Percentiles rank a stretch among this genome's conserved stretches.
Conservation (phyloP, 2,797 vertebrate genomes). For the Halcyon chelicuti region DNA sequence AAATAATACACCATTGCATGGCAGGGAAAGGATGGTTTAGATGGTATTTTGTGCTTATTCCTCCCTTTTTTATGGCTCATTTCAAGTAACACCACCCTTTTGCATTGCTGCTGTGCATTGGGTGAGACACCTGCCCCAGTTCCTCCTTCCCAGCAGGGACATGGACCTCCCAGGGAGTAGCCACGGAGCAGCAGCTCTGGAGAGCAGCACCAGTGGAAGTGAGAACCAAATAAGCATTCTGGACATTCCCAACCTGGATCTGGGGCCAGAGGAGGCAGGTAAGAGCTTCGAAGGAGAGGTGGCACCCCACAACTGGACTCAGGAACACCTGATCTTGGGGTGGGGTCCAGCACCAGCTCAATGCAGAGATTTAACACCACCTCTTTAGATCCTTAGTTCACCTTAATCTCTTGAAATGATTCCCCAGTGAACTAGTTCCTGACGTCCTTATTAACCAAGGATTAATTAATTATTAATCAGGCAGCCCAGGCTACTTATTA, state of each 20-base stretch:
- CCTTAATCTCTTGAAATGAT: background rate
- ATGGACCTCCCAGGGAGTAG: background rate
- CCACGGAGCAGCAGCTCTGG: fast-evolving
- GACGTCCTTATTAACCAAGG: conserved; percentile 45
- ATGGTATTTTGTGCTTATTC: background rate
- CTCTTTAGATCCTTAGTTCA: background rate
- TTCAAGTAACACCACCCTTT: fast-evolving
- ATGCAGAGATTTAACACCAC: background rate
- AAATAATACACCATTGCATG: background rate
- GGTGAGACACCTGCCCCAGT: background rate
- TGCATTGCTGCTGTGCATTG: background rate
- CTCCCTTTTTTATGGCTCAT: background rate
- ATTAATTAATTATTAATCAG: conserved; percentile 60
- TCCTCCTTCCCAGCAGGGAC: background rate
- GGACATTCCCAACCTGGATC: background rate
- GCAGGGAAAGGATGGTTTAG: background rate
- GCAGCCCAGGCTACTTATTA: conserved; percentile 26
- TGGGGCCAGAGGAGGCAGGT: background rate
- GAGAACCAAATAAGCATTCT: background rate
- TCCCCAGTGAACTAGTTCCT: conserved; percentile 22
- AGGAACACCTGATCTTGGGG: fast-evolving
- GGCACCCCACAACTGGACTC: background rate
- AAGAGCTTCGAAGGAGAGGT: background rate
- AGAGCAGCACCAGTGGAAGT: fast-evolving
- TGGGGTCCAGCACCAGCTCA: background rate